Base-by-base conservation (phyloP, 1,140 invertebrate genomes). In the Drosophila bipectinata region DNA sequence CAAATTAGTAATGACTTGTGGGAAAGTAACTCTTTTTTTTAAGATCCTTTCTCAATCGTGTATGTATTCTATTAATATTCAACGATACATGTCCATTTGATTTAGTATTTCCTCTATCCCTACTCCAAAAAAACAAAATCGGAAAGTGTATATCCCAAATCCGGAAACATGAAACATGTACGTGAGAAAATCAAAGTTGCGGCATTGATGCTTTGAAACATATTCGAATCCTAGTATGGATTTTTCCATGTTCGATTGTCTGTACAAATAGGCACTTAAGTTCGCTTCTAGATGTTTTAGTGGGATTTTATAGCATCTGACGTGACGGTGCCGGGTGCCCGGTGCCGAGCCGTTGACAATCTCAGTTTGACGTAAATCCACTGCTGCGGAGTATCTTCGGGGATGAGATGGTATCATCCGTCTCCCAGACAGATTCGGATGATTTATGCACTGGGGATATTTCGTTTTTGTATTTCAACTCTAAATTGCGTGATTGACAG, bases 121-220 rank as follows among this genome's bases (percentile, higher is more conserved):
- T 44, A 44, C 41, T 18, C 41, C 6, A 28, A 5, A 6, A 6
- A 5, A 6, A 28, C 3, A 44, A 18, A 41, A 41, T 14, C 39
- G 10, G 6, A 41, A 41, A 5, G 39, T 41, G 39, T 41, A 41
- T 4, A 14, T 34, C 32, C 32, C 8, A 8, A 37, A n/a, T 81
- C 72, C 78, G 73, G 74, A 89, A 91, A 91, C 90, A 91, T 79
- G 90, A 76, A 91, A 84, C n/a, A n/a, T n/a, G n/a, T 79, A 91
- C 90, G 90, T 91, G 90, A 91, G 90, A 91, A 90, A 77, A 64
- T 71, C 52, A 66, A 83, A 59, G 58, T 58, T 76, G 72, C 41
- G 24, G n/a, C 62, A 41, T 39, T 15, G 52, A 60, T 44, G 55
- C 54, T 77, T 63, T 72, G 71, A 77, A 56, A 64, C 41, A 68